Evolutionary conservation across 2,113 vertebrate genomes (phyloP).

Genomic region (Nesoenas mayeri): DNA sequence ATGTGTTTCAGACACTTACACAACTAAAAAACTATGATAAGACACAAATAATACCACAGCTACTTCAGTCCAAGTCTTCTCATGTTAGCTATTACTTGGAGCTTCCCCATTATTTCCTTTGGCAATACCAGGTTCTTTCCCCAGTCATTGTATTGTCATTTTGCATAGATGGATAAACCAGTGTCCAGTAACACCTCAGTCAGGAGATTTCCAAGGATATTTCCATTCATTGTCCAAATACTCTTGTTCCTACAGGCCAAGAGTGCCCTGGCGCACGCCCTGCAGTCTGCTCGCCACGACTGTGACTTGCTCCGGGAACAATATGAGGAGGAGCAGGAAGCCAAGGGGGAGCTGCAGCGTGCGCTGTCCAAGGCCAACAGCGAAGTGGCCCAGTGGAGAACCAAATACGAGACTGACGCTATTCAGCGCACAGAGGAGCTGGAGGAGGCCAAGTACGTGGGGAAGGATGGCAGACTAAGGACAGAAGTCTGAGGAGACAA

Average conservation of each 20-base stretch:
- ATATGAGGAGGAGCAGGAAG: conserved; percentile 89
- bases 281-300: conserved; percentile 85
- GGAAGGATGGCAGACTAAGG: not conserved
- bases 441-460: conserved; percentile 81
- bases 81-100: not conserved
- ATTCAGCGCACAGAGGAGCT: conserved; percentile 88
- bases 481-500: too few species aligned
- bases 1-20: too few species aligned
- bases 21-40: not conserved
- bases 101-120: too few species aligned
- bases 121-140: not conserved
- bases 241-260: conserved; percentile 76
- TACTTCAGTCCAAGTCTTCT: too few species aligned
- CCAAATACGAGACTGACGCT: conserved; percentile 86
- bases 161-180: not conserved
- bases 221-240: not conserved
- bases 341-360: conserved; percentile 83
- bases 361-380: conserved; percentile 84
- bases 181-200: not conserved
- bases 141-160: not conserved
- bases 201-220: too few species aligned
- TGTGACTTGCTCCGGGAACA: conserved; percentile 85
- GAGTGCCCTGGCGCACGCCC: conserved; percentile 80
- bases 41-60: too few species aligned
- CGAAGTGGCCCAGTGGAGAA: conserved; percentile 87